These are phyloP conservation scores for Melinopterus prodromus DNA, from an alignment of 2,888 invertebrate species.

Conservation along the genomic window DNA sequence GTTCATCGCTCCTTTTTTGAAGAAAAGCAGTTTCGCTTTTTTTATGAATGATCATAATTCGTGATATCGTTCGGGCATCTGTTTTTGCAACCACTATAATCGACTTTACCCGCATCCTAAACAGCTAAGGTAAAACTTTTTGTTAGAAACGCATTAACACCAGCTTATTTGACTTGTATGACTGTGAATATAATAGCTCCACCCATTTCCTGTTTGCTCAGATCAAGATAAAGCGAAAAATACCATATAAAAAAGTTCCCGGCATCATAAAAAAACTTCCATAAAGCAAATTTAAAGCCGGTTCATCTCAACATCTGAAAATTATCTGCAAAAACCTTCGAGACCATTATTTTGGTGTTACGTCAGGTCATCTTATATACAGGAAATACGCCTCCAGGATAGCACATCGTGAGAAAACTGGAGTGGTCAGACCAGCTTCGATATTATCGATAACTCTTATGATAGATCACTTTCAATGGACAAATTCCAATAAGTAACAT, in stretches of 20 bases:
- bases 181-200: not conserved
- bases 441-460: not conserved
- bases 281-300: not conserved
- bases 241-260: not conserved
- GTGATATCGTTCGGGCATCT: no score
- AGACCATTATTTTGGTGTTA: not conserved
- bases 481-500: conserved; percentile 4
- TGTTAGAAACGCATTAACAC: not conserved
- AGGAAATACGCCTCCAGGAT: not conserved
- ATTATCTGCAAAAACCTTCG: not conserved
- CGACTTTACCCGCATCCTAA: no score
- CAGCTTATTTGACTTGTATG: not conserved
- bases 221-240: not conserved
- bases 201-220: not conserved
- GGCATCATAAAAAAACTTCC: not conserved
- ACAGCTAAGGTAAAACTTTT: not conserved
- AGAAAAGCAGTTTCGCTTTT: no score
- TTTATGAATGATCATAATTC: no score
- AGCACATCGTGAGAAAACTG: not conserved
- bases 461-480: not conserved
- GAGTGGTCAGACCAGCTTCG: not conserved
- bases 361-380: not conserved
- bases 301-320: not conserved
- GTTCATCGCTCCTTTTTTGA: no score
- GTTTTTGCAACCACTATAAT: no score